phyloP scores from a whole-genome alignment of 2,113 vertebrate species.

The Gambusia affinis region DNA sequence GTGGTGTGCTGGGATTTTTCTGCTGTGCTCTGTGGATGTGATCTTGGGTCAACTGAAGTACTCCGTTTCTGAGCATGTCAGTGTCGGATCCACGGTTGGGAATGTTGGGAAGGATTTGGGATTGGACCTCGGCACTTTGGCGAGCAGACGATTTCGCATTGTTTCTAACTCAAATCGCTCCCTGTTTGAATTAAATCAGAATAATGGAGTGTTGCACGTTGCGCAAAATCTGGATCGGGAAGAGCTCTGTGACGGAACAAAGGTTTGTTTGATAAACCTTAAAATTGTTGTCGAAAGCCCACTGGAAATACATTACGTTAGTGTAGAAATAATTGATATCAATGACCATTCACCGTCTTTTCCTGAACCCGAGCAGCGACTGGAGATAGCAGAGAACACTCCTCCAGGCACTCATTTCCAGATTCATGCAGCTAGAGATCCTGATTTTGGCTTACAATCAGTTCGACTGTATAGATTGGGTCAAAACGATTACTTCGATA shows the following conservation, averaged over 20 bases:
- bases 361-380: constrained; percentile 57
- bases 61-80: constrained; percentile 65
- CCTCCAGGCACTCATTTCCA: constrained; percentile 69
- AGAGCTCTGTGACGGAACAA: constrained; percentile 61
- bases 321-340: constrained; percentile 73
- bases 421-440: constrained; percentile 67
- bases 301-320: constrained; percentile 76
- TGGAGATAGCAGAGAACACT: constrained; percentile 66
- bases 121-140: constrained; percentile 60
- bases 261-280: constrained; percentile 68
- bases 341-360: constrained; percentile 72
- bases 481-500: constrained; percentile 55
- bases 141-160: constrained; percentile 66
- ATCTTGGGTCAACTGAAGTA: constrained; percentile 63
- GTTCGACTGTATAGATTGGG: constrained; percentile 59
- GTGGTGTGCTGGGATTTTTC: constrained; percentile 37
- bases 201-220: constrained; percentile 71
- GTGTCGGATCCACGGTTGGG: constrained; percentile 66
- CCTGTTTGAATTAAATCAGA: constrained; percentile 69
- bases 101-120: constrained; percentile 78
- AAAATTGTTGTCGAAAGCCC: constrained; percentile 78
- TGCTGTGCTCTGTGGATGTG: constrained; percentile 36
- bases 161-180: constrained; percentile 62
- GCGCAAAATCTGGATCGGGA: constrained; percentile 66
- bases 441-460: constrained; percentile 52